These are phyloP conservation scores for Lepus oiostolus DNA, from an alignment of 2,797 vertebrate genomes.

Conservation along the genomic window DNA sequence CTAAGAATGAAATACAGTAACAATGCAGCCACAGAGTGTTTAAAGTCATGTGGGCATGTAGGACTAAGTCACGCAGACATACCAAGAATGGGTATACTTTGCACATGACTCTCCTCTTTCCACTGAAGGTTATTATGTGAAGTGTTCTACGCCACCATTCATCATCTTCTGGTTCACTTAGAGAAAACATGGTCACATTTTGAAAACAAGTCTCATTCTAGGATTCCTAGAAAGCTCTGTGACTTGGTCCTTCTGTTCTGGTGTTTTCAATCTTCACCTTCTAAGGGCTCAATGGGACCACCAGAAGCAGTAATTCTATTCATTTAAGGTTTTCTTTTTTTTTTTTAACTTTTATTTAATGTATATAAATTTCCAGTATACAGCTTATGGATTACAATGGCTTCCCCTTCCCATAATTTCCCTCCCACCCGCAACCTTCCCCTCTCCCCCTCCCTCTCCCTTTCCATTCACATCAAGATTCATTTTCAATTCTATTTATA, in stretches of 20 bases:
- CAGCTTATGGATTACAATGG: too few species aligned
- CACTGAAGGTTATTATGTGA: constrained; percentile 59
- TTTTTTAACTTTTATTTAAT: too few species aligned
- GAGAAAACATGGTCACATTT: constrained; percentile 63
- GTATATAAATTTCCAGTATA: too few species aligned
- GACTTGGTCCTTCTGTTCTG: not conserved
- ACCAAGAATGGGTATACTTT: constrained; percentile 62
- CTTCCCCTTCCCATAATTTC: too few species aligned
- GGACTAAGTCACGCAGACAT: constrained; percentile 66
- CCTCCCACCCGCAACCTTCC: too few species aligned
- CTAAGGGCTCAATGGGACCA: not conserved
- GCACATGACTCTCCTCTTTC: constrained; percentile 65
- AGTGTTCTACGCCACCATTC: constrained; percentile 52
- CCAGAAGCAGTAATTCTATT: not conserved
- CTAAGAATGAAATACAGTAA: not conserved
- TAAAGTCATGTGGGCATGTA: constrained; percentile 75
- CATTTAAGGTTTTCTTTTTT: constrained; percentile 34
- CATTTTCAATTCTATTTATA: too few species aligned
- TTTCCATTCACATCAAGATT: too few species aligned
- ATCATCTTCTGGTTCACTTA: constrained; percentile 56
- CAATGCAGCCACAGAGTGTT: constrained; percentile 64
- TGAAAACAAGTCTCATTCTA: constrained; percentile 55
- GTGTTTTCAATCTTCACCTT: not conserved
- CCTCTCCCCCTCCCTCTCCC: too few species aligned
- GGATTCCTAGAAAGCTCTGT: not conserved